Evolutionary conservation across 2,888 invertebrate species (phyloP), one percentile per base, ranked within the genome.

Genomic region (Troides oblongomaculatus): DNA sequence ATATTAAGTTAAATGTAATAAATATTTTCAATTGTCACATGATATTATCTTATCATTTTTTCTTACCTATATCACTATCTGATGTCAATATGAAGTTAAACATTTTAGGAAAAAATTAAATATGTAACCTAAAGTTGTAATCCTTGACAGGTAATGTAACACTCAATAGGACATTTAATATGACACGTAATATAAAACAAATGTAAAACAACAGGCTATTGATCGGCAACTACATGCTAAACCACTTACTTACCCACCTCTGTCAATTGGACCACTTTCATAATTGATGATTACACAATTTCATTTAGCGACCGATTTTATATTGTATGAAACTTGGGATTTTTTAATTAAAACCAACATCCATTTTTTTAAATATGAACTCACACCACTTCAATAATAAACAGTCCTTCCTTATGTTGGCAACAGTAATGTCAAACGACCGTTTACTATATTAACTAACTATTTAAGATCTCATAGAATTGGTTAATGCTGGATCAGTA

Each of bases 51-150:
- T 69, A 69, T 62, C 65, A 69, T 69, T 69, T 69, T 64, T 69
- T 69, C 69, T 69, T 69, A 64, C 64, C 69, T 65, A 65, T 69
- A 69, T 69, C 64, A 69, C 69, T 64, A 69, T 62, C 62, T 43
- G 62, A 62, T 62, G 60, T 64, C 65, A 64, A 56, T 69, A 50
- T 50, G 50, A 63, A 63, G 46, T 59, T 63, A 63, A 30, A 46
- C 62, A 62, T 46, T 62, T 62, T 62, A 62, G 43, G 43, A 46
- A 62, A 62, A 62, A 62, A 62, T 62, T 18, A 25, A 62, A 62
- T 62, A 46, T 50, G 12, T 46, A 46, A 8, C 46, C 46, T 46
- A 46, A 46, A 46, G 2, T 46, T 14, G 46, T 14, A 46, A 10
- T 50, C 25, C 23, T 50, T n/a, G 56, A 56, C 56, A 56, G 17